phyloP scores from a whole-genome alignment of 2,797 vertebrate species.

The Botia kubotai region DNA sequence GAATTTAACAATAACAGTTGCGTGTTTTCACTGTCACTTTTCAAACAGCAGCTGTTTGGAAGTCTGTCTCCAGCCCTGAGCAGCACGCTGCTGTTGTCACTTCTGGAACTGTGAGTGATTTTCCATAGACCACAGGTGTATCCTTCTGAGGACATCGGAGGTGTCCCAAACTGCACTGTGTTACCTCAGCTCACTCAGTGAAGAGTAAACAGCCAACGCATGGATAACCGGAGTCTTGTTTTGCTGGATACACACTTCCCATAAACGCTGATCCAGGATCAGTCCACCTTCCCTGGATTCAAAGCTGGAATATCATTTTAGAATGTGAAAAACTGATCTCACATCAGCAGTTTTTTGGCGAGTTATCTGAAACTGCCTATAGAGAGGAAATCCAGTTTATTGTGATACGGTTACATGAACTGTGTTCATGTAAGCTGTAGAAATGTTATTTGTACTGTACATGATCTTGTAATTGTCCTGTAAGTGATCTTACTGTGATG shows the following conservation, averaged over 20 bases:
- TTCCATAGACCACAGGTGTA: slow-evolving; percentile 54
- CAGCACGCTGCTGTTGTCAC: slow-evolving; percentile 28
- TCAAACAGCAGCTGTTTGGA: slow-evolving; percentile 26
- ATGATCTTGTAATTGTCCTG: neutral
- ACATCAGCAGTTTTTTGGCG: neutral
- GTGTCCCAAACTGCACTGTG: slow-evolving; percentile 30
- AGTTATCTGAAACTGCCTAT: neutral
- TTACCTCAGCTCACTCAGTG: slow-evolving; percentile 22
- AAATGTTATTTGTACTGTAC: too few relatives aligned
- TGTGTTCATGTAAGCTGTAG: too few relatives aligned
- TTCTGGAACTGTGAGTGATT: slow-evolving; percentile 8
- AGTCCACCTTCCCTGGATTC: neutral
- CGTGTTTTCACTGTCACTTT: slow-evolving; percentile 44
- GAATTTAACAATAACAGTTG: neutral
- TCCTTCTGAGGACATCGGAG: slow-evolving; percentile 52
- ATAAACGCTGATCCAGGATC: slow-evolving; percentile 1
- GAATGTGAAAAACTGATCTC: neutral
- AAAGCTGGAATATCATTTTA: neutral
- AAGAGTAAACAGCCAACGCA: slow-evolving; percentile 21
- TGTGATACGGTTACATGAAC: too few relatives aligned
- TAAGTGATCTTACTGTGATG: neutral
- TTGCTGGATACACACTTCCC: neutral
- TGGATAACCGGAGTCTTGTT: slow-evolving; percentile 25
- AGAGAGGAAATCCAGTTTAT: too few relatives aligned
- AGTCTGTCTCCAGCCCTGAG: slow-evolving; percentile 5